Evolutionary conservation across 2,797 vertebrate species (phyloP).

Genomic region (Acrocephalus scirpaceus): DNA sequence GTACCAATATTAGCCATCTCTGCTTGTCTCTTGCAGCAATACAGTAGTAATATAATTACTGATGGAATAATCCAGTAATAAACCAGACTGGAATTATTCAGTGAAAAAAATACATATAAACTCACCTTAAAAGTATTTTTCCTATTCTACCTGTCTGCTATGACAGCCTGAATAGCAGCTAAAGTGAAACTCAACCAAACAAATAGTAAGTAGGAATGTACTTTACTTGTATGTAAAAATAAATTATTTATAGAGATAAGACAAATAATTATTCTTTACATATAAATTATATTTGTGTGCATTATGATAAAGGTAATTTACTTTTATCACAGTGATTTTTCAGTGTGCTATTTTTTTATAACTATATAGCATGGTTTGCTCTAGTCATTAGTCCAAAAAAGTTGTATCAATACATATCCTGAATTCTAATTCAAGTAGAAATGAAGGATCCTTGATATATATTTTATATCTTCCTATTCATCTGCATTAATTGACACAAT

Average conservation of each 20-base stretch:
- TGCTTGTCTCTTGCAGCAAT: not conserved
- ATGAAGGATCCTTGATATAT: not conserved
- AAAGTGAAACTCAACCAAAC: not conserved
- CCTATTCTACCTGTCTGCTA: not conserved
- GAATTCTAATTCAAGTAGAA: not conserved
- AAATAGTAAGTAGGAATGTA: not conserved
- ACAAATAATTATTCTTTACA: not conserved
- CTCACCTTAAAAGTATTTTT: not conserved
- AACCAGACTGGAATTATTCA: not conserved
- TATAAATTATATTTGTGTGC: not conserved
- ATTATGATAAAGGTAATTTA: not conserved
- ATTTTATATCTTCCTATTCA: not conserved
- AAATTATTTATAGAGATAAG: not conserved
- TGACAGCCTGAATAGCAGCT: not conserved
- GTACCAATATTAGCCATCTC: not conserved
- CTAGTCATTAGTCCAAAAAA: not conserved
- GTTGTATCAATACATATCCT: not conserved
- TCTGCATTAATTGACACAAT: not conserved
- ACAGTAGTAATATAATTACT: not conserved
- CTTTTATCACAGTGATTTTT: not conserved
- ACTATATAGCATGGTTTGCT: not conserved
- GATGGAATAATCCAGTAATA: not conserved
- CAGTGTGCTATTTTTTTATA: not conserved
- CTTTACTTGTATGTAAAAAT: not conserved
- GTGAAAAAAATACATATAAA: not conserved